Evolutionary conservation across 1,140 invertebrate genomes (phyloP).

Genomic region (Asbolus verrucosus): DNA sequence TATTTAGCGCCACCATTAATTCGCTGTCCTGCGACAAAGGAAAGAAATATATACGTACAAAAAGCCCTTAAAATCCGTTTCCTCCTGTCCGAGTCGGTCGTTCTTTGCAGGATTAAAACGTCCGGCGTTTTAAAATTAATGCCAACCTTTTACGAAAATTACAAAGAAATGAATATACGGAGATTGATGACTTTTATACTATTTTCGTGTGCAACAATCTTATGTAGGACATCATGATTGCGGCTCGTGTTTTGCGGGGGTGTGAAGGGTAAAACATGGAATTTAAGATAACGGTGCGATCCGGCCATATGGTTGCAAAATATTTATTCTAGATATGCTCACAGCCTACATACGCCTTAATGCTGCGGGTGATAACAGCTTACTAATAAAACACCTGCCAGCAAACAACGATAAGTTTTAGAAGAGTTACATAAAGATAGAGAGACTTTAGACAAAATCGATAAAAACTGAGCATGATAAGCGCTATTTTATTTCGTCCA

Average conservation of each 20-base stretch:
- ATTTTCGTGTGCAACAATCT: conserved; percentile 15
- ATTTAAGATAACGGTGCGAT: conserved; percentile 45
- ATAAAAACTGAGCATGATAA: conserved; percentile 7
- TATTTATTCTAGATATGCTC: conserved; percentile 42
- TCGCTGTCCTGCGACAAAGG: conserved; percentile 42
- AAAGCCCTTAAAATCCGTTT: conserved; percentile 55
- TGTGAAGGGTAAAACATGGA: conserved; percentile 17
- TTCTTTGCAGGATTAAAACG: conserved; percentile 57
- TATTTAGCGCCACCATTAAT: conserved; percentile 29
- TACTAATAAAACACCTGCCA: conserved; percentile 37
- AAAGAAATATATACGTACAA: conserved; percentile 54
- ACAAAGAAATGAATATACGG: conserved; percentile 54
- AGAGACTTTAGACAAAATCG: conserved; percentile 25
- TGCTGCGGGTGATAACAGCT: conserved; percentile 30
- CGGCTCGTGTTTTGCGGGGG: conserved; percentile 10
- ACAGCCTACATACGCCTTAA: conserved; percentile 41
- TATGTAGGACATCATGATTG: conserved; percentile 13
- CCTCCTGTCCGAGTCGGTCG: conserved; percentile 50
- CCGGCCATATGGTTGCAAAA: conserved; percentile 41
- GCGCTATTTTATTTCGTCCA: not conserved
- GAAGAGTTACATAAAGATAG: conserved; percentile 34
- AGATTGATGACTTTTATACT: conserved; percentile 52
- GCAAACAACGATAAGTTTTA: conserved; percentile 31
- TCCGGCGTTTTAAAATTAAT: conserved; percentile 58
- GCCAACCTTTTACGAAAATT: conserved; percentile 55